Evolutionary conservation across 2,888 invertebrate genomes (phyloP).

Genomic region (Nymphalis c-album): DNA sequence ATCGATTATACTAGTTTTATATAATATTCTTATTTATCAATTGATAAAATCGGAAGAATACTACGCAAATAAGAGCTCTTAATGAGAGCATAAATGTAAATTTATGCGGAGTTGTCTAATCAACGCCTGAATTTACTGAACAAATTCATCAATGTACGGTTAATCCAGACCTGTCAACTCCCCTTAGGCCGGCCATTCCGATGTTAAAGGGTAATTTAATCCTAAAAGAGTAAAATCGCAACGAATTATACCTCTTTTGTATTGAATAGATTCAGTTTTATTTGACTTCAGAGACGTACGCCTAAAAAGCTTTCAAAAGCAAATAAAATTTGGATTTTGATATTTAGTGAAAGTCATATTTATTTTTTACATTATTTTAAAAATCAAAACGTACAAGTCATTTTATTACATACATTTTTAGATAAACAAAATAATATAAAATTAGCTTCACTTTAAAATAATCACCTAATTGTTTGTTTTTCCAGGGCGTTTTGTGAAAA

Average conservation of each 20-base stretch:
- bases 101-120: conserved; percentile 3
- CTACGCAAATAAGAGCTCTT: background rate
- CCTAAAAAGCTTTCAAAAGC: too few relatives aligned
- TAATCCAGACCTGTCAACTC: conserved; percentile 9
- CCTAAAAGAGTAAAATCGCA: conserved; percentile 12
- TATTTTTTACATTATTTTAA: too few relatives aligned
- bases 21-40: background rate
- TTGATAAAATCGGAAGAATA: background rate
- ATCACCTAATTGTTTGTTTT: too few relatives aligned
- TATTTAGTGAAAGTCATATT: too few relatives aligned
- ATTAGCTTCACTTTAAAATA: too few relatives aligned
- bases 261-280: background rate
- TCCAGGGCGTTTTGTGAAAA: too few relatives aligned
- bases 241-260: background rate
- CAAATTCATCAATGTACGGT: conserved; percentile 18
- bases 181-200: conserved; percentile 15
- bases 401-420: too few relatives aligned
- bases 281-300: background rate
- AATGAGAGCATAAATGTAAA: background rate
- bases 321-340: too few relatives aligned
- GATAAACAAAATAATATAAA: too few relatives aligned
- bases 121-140: conserved; percentile 9
- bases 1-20: too few relatives aligned
- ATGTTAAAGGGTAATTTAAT: conserved; percentile 15
- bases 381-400: too few relatives aligned